A percentile compares a stretch with the other conserved stretches of the same genome.
Conservation (phyloP, 2,797 vertebrate genomes). For the Muraenolepis orangiensis region DNA sequence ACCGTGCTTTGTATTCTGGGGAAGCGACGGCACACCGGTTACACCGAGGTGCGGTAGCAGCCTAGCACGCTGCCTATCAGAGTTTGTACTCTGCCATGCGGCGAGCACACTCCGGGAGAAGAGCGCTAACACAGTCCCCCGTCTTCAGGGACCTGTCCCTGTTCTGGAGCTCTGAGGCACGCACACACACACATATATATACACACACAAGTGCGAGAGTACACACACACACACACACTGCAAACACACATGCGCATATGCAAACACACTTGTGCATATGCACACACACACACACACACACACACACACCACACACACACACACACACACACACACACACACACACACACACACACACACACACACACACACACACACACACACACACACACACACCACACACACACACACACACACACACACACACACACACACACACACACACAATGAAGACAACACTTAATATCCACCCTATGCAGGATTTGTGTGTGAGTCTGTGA, state of each 20-base stretch:
- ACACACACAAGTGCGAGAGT: conserved; percentile 3
- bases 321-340: conserved; percentile 11
- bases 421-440: background rate
- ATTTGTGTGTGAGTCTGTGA: background rate
- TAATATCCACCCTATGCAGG: background rate
- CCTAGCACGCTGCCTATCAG: conserved; percentile 17
- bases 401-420: no score
- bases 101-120: conserved; percentile 40
- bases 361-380: no score
- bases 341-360: no score
- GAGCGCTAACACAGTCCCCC: conserved; percentile 39
- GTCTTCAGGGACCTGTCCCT: conserved; percentile 53
- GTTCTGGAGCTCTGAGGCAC: conserved; percentile 38
- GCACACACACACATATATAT: background rate
- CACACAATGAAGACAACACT: background rate
- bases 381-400: no score
- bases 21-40: conserved; percentile 1
- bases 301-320: no score
- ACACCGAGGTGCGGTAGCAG: conserved; percentile 4
- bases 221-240: background rate
- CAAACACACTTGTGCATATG: background rate
- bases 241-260: background rate
- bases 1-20: conserved; percentile 3
- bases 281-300: background rate
- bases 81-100: conserved; percentile 43